phyloP scores from a whole-genome alignment of 2,113 vertebrate genomes.

The Puffinus mauretanicus region DNA sequence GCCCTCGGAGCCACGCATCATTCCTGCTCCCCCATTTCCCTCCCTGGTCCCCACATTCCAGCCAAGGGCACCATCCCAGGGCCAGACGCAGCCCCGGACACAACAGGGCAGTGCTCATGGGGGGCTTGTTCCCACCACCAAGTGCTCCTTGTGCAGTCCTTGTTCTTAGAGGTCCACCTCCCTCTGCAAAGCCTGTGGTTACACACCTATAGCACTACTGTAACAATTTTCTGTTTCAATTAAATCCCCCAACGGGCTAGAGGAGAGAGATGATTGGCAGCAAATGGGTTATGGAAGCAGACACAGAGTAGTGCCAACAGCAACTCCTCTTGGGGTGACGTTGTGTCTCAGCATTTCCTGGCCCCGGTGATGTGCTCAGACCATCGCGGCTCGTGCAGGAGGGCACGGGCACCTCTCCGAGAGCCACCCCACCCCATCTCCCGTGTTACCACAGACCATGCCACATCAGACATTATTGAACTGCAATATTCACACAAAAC shows the following conservation, averaged over 20 bases:
- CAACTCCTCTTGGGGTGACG: neutral
- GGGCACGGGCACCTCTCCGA: neutral
- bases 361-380: neutral
- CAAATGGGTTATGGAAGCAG: neutral
- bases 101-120: neutral
- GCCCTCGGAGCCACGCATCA: fast-evolving
- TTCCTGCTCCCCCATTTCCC: neutral
- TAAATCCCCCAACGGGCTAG: fast-evolving
- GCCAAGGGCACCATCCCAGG: neutral
- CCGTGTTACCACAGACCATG: fast-evolving
- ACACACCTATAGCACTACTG: too few relatives aligned
- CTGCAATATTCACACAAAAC: neutral
- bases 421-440: neutral
- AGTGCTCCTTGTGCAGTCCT: neutral
- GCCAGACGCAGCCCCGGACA: fast-evolving
- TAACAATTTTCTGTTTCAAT: neutral
- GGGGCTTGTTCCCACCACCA: neutral
- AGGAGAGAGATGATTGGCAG: neutral
- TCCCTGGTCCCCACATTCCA: neutral
- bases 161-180: neutral
- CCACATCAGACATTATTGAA: neutral
- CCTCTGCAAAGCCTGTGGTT: neutral
- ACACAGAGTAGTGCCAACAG: neutral
- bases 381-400: neutral
- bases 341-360: neutral